Conservation (phyloP, 2,113 vertebrate species). For the Cromileptes altivelis region DNA sequence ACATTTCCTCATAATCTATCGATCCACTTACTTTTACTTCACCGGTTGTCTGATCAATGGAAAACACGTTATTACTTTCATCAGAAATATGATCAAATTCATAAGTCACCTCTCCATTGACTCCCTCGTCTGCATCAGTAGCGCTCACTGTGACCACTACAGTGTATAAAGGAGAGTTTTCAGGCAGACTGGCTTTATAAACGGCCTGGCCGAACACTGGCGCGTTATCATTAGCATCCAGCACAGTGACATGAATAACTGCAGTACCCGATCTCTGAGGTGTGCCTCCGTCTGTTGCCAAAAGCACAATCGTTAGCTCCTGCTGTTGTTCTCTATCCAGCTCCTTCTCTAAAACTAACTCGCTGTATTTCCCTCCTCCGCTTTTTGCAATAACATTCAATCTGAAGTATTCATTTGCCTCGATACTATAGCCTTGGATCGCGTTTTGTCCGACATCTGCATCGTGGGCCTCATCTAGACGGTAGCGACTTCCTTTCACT, state of each 20-base stretch:
- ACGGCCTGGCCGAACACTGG: constrained; percentile 70
- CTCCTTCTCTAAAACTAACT: constrained; percentile 68
- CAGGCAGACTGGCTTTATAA: constrained; percentile 69
- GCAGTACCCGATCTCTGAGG: constrained; percentile 73
- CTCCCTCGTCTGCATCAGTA: constrained; percentile 83
- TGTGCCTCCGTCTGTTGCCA: constrained; percentile 71
- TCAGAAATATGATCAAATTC: constrained; percentile 79
- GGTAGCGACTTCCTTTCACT: background rate
- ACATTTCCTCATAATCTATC: constrained; percentile 40
- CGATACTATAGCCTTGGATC: constrained; percentile 60
- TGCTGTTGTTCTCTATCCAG: constrained; percentile 73
- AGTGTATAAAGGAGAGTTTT: constrained; percentile 60
- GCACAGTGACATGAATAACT: constrained; percentile 67
- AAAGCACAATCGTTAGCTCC: constrained; percentile 57
- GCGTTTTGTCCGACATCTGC: constrained; percentile 74
- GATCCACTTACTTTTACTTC: constrained; percentile 35
- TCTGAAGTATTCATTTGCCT: constrained; percentile 68
- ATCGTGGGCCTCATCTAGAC: constrained; percentile 58
- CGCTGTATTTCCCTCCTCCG: constrained; percentile 71
- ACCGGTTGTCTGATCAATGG: constrained; percentile 60
- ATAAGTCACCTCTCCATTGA: constrained; percentile 80
- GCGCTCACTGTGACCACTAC: constrained; percentile 80
- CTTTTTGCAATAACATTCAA: constrained; percentile 57
- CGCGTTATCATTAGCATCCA: constrained; percentile 81
- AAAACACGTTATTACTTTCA: constrained; percentile 66